These are phyloP conservation scores for Drosophila histrio DNA, from an alignment of 2,888 invertebrate species.

Conservation along the genomic window DNA sequence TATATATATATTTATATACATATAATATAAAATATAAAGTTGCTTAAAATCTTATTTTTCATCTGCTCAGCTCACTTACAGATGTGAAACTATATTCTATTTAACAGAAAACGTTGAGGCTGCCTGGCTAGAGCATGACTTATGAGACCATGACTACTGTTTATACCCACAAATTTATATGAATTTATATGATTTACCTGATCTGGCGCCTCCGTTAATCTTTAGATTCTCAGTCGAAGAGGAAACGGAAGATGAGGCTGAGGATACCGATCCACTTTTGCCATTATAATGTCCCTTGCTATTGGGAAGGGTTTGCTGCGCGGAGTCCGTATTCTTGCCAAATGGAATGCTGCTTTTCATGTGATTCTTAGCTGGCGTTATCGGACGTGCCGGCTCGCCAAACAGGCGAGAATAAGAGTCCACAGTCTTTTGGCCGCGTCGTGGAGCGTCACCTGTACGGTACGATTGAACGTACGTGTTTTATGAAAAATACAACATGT, in stretches of 20 bases:
- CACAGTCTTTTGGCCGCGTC: constrained; percentile 83
- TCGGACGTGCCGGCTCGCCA: constrained; percentile 86
- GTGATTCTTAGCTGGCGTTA: constrained; percentile 85
- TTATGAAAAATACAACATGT: constrained; percentile 6
- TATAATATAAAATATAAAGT: constrained; percentile 66
- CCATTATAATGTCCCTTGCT: constrained; percentile 81
- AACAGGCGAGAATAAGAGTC: constrained; percentile 86
- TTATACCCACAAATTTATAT: background rate
- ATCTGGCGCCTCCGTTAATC: constrained; percentile 81
- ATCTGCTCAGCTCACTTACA: constrained; percentile 12
- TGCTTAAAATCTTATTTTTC: background rate
- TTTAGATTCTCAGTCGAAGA: constrained; percentile 83
- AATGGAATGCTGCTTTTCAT: constrained; percentile 86
- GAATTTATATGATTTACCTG: constrained; percentile 70
- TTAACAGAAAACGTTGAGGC: background rate
- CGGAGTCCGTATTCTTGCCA: constrained; percentile 82
- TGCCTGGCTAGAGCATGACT: background rate
- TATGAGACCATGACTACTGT: constrained; percentile 12
- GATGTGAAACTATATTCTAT: constrained; percentile 5
- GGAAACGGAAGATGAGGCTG: constrained; percentile 82
- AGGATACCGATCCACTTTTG: constrained; percentile 82
- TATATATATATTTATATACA: constrained; percentile 52
- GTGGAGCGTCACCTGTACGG: constrained; percentile 81
- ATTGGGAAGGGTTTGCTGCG: constrained; percentile 76
- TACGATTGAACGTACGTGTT: constrained; percentile 9